Conservation (phyloP, 1,140 invertebrate genomes). For the Ctenoplectra terminalis region DNA sequence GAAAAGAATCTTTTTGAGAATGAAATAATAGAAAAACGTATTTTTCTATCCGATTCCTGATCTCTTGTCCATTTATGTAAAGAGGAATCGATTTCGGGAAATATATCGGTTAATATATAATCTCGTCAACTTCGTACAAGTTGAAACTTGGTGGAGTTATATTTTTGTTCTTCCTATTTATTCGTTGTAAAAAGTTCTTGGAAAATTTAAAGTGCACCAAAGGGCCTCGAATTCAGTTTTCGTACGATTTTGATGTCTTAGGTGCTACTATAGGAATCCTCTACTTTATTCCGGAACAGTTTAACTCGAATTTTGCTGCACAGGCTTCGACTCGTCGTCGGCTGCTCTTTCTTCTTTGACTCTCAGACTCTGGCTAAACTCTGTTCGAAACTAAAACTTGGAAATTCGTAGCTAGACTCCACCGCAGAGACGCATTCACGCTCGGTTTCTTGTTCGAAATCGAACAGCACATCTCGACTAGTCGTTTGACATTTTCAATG, state of each 20-base stretch:
- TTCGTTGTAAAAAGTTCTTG: no score
- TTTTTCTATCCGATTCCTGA: neutral
- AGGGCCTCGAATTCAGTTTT: neutral
- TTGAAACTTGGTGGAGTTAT: neutral
- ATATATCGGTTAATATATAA: no score
- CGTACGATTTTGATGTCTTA: no score
- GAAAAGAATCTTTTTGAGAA: rapidly evolving
- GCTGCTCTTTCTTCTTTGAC: conserved; percentile 1
- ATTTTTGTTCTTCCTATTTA: neutral
- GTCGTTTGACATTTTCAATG: no score
- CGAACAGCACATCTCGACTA: neutral
- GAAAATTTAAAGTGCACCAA: neutral
- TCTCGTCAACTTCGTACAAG: no score
- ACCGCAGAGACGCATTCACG: neutral
- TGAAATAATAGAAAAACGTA: neutral
- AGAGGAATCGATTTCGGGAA: no score
- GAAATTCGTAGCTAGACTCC: neutral
- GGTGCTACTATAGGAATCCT: neutral
- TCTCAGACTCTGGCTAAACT: neutral
- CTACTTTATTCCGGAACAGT: neutral
- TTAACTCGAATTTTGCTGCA: neutral
- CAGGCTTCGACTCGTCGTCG: neutral
- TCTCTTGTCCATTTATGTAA: neutral
- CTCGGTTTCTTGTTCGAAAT: neutral
- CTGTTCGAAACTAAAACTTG: neutral